Evolutionary conservation across 2,888 invertebrate species (phyloP), one percentile per base, ranked within the genome.

Genomic region (Thumatha senex): DNA sequence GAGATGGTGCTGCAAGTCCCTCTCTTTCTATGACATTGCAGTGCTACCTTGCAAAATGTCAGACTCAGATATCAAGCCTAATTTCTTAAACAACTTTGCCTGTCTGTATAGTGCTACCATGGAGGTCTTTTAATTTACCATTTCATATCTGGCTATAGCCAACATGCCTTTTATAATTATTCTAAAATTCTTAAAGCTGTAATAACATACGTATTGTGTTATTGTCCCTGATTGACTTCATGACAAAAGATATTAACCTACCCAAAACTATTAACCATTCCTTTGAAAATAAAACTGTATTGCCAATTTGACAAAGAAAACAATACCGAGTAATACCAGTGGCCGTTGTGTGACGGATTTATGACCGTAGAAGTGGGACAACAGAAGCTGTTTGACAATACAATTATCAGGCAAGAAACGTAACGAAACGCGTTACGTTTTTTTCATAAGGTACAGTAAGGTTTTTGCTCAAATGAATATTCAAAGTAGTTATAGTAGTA

Each of bases 271-370:
- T 24, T 24, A 24, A 24, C 18, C 56, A 55, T 46, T 29, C 61
- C 58, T 67, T 64, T 49, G 42, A 52, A 47, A 41, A 35, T 36
- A 34, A 29, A 41, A 34, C 49, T 51, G 29, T 58, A 70, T 82
- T 80, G 82, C 81, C 70, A 84, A 84, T 75, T 65, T 59, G 48
- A 82, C 80, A 82, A 72, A 74, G 62, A 56, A 71, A 73, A 86
- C 84, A 86, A 86, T 77, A 62, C 57, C 59, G 74, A 63, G 83
- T 88, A 90, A 90, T 80, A 89, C 89, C 86, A 80, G 90, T 89
- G 88, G 89, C 87, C 64, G 67, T 72, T 56, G 58, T 72, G 68
- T 77, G 70, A 78, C 78, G 78, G 79, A 78, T 88, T 86, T 88
- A 86, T 71, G 82, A 80, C 18, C 5, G 18, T 24, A 24, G 18